phyloP scores from a whole-genome alignment of 2,888 invertebrate species.

The Pherbina coryleti region DNA sequence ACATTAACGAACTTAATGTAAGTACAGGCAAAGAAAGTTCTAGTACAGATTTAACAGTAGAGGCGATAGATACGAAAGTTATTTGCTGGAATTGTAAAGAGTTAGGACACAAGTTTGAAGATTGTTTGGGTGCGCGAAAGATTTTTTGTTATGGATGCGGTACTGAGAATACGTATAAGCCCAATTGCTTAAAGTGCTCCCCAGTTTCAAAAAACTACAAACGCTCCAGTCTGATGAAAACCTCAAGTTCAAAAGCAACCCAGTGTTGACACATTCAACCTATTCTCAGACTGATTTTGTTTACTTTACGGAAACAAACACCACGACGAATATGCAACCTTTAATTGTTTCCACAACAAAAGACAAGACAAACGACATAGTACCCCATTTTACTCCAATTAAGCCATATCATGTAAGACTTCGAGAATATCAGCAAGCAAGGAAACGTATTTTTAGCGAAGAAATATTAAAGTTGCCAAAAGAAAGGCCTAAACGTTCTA shows the following conservation, averaged over 20 bases:
- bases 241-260: background rate
- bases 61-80: background rate
- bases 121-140: background rate
- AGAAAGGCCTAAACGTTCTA: background rate
- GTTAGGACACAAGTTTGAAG: background rate
- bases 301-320: background rate
- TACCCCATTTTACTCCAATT: background rate
- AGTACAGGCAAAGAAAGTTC: background rate
- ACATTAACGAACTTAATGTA: background rate
- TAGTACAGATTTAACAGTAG: background rate
- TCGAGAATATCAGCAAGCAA: background rate
- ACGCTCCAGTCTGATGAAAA: background rate
- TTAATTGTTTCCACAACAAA: background rate
- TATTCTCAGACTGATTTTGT: background rate
- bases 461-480: background rate
- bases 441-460: background rate
- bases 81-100: background rate
- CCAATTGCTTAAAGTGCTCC: background rate
- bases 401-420: background rate
- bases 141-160: background rate
- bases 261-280: background rate
- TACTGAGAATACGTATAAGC: background rate
- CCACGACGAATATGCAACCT: background rate
- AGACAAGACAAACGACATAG: background rate
- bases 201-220: background rate